A percentile compares a stretch with the other conserved stretches of the same genome.
Evolutionary conservation across 2,113 vertebrate genomes (phyloP).

Genomic region (Dascyllus trimaculatus): DNA sequence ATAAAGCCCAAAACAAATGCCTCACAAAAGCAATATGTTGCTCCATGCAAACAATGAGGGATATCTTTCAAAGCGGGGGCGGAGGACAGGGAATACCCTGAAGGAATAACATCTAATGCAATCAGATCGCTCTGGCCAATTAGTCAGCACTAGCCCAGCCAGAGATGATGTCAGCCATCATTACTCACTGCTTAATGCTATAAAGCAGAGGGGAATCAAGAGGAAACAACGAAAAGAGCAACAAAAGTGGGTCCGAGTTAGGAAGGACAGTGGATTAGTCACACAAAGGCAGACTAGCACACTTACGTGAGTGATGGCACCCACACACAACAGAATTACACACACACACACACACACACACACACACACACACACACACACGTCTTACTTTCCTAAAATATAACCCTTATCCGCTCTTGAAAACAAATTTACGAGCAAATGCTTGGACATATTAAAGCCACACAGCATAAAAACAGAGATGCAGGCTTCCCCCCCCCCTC

Average conservation of each 20-base stretch:
- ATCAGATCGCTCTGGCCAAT: slow-evolving; percentile 74
- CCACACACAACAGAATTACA: slow-evolving; percentile 16
- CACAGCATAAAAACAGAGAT: slow-evolving; percentile 21
- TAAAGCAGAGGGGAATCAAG: slow-evolving; percentile 59
- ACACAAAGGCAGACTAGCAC: slow-evolving; percentile 38
- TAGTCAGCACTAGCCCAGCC: slow-evolving; percentile 65
- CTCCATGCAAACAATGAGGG: slow-evolving; percentile 58
- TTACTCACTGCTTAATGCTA: slow-evolving; percentile 73
- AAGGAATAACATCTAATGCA: slow-evolving; percentile 77
- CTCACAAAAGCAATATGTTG: slow-evolving; percentile 55
- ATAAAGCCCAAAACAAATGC: slow-evolving; percentile 35
- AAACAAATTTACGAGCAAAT: background rate
- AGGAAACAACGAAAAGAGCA: slow-evolving; percentile 67
- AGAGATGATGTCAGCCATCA: slow-evolving; percentile 77
- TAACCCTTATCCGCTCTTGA: slow-evolving; percentile 14
- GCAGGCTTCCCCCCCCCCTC: slow-evolving; percentile 3
- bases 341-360: too few species aligned
- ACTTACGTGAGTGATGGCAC: too few species aligned
- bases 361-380: too few species aligned
- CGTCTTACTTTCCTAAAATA: slow-evolving; percentile 17
- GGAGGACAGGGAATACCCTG: slow-evolving; percentile 70
- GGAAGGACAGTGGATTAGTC: slow-evolving; percentile 62
- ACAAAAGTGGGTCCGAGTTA: slow-evolving; percentile 61
- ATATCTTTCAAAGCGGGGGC: slow-evolving; percentile 59
- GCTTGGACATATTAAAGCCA: background rate